Base-by-base conservation (phyloP, 2,797 vertebrate genomes). In the Pangasius mekongensis region DNA sequence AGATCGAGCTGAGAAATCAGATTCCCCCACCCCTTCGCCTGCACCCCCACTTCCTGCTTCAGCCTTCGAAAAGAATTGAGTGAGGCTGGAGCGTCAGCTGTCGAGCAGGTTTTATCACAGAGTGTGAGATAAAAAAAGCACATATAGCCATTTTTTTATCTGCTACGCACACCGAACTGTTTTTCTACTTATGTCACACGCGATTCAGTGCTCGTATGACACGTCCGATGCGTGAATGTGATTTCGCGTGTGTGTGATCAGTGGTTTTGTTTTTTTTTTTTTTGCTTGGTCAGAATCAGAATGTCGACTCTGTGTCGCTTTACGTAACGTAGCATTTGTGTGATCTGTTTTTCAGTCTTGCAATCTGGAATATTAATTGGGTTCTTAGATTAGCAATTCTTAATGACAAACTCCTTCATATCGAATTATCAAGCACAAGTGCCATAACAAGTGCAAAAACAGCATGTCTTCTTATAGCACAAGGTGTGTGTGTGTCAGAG, bases 351-450 rank as follows among this genome's bases (percentile, higher is more conserved):
- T 74, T 74, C 39, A 0, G 5, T 47, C 39, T 43, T 73, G 58
- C 10, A 2, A 33, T 47, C 36, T 24, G 62, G 49, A 85, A 69
- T 62, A 22, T 89, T 73, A 60, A 71, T 85, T 71, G 27, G 84
- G 74, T 27, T 87, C 60, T 83, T 87, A 66, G 64, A 77, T 85
- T 84, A 58, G 76, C 73, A n/a, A 30, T 87, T 88, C 36, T 80
- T 87, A 86, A 87, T 62, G 69, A 87, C 85, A 54, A 54, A 87
- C 85, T 62, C 43, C 33, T 66, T 81, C 88, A 67, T 88, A 76
- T 91, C 89, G 62, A 33, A 86, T 83, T 30, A 30, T 20, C 69
- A 85, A 87, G 85, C 86, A 89, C 80, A 91, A 92, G 88, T 91
- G 91, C 91, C 91, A 90, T 81, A 87, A 78, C 49, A 77, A 77